Evolutionary conservation across 2,888 invertebrate genomes (phyloP), one percentile per base, ranked within the genome.

Genomic region (Nasonia oneida): DNA sequence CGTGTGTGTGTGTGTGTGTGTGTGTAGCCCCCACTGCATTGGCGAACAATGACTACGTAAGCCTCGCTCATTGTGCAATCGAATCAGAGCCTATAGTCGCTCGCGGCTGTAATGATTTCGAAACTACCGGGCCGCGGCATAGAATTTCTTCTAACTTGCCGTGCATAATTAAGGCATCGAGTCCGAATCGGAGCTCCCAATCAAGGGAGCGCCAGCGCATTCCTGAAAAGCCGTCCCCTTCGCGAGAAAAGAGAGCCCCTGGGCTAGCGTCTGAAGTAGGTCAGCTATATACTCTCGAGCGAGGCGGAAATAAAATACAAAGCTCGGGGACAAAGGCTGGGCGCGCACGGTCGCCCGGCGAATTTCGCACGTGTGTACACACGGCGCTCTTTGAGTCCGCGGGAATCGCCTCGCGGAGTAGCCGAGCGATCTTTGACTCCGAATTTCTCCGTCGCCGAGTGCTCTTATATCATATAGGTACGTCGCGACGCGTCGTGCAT

Each of bases 321-420:
- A 29, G 29, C 64, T 2, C 29, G 3, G 23, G 15, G 4, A 33
- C 67, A 29, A 33, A 29, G 67, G 33, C 67, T 64, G 47, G 0
- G 15, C 4, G 1, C 29, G 29, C 29, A 33, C 33, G 64, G 29
- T 67, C 14, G 67, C 33, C 23, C 67, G 67, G 33, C 29, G 33
- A 67, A 67, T 67, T 67, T 67, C 67, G 29, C 67, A 67, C 67
- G 67, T 33, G 64, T 67, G 33, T 67, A 67, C 67, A 67, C n/a
- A 33, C 67, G 29, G 33, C n/a, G 57, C 67, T 29, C 29, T 61
- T 61, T 61, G 57, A 61, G n/a, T 61, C 14, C 33, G 67, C 29
- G 29, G 29, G 29, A 67, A 67, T 67, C 67, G 33, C 8, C 1
- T 1, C 8, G 42, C 6, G 42, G 2, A 37, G 37, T 5, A 4